Evolutionary conservation across 2,888 invertebrate species (phyloP).

Genomic region (Mongoloraphidia duomilia): DNA sequence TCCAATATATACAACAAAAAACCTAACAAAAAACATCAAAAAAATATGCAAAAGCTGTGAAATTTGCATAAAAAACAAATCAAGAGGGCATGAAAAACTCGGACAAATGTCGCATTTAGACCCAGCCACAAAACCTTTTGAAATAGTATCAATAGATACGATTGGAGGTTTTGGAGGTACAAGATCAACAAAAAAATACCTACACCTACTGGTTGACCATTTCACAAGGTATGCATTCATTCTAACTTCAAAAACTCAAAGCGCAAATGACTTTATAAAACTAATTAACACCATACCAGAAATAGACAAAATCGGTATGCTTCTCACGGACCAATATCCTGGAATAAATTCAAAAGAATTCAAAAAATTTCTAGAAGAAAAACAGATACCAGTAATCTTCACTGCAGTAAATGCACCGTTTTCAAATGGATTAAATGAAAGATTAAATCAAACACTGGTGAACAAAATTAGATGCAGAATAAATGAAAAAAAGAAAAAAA

Average conservation of each 20-base stretch:
- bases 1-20: constrained; percentile 4
- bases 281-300: constrained; percentile 11
- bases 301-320: constrained; percentile 14
- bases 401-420: constrained; percentile 12
- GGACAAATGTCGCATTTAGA: constrained; percentile 18
- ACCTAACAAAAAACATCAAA: constrained; percentile 5
- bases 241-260: constrained; percentile 16
- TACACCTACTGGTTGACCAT: constrained; percentile 19
- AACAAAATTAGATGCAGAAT: constrained; percentile 9
- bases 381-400: constrained; percentile 11
- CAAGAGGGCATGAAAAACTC: constrained; percentile 15
- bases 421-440: too few relatives aligned
- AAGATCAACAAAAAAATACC: constrained; percentile 18
- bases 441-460: too few relatives aligned
- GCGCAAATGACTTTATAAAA: constrained; percentile 18
- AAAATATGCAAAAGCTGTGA: constrained; percentile 12
- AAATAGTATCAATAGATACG: constrained; percentile 20
- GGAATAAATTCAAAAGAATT: constrained; percentile 21
- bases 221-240: constrained; percentile 18
- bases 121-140: constrained; percentile 17
- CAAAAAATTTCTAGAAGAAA: constrained; percentile 16
- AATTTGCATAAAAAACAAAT: constrained; percentile 18
- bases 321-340: constrained; percentile 21
- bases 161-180: constrained; percentile 18
- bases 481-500: constrained; percentile 2